Evolutionary conservation across 1,140 invertebrate genomes (phyloP), one percentile per base, ranked within the genome.

Genomic region (Papilio glaucus): DNA sequence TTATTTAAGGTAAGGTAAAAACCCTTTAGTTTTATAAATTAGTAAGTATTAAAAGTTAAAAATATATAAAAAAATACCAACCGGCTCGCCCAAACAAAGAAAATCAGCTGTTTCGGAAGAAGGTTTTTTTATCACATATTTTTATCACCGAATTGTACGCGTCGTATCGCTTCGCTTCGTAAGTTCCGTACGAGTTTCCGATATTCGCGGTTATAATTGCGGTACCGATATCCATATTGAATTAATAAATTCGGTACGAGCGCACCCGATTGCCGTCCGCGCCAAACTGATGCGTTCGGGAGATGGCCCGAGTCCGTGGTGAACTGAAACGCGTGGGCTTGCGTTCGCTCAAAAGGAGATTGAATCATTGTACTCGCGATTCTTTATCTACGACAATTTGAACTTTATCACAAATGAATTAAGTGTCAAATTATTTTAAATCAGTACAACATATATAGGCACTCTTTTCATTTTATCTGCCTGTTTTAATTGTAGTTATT

Each of bases 261-360:
- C 84, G 85, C 79, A 78, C 82, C 41, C 74, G 61, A 7, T 77
- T 79, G 60, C 79, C 63, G 80, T 68, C 84, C 77, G 72, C 75
- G 76, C 71, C 71, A 61, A 75, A 89, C 85, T 86, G 85, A 81
- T 81, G 81, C 73, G 80, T 76, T 81, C 72, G 68, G 75, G 81
- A 87, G 82, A 86, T 82, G 79, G 75, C 38, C 72, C 71, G 76
- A 83, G 77, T 85, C 80, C 78, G 81, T 81, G 78, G 69, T 80
- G 85, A 87, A 88, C 81, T 78, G 84, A 88, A 87, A 83, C 77
- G 89, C 87, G 89, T 91, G 89, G 89, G 89, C 74, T 85, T 68
- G 72, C 71, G 73, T 77, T 74, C 72, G 73, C 76, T 75, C 71
- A 72, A 79, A 81, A 84, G 78, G 77, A 84, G 80, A 87, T 87